These are phyloP conservation scores for Mus pahari DNA, from an alignment of 2,113 vertebrate species.

Conservation along the genomic window DNA sequence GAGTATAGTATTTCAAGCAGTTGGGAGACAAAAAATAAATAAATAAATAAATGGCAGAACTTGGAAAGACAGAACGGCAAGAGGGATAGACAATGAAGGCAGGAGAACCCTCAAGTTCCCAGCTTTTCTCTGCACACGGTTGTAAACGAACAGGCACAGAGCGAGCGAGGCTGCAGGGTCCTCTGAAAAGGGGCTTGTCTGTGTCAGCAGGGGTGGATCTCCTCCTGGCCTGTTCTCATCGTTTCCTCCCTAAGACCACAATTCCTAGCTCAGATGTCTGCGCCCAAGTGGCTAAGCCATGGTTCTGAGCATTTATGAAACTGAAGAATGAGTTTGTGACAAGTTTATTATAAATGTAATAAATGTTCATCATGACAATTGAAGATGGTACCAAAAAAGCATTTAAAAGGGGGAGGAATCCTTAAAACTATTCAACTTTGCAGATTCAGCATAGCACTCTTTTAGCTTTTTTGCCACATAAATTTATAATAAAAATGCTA, in stretches of 20 bases:
- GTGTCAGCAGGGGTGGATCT: too few species aligned
- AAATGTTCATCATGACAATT: neutral
- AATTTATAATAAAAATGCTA: neutral
- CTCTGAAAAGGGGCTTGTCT: too few species aligned
- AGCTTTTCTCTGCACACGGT: neutral
- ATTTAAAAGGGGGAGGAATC: neutral
- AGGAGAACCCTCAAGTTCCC: neutral
- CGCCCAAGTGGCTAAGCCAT: neutral
- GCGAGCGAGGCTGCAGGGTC: too few species aligned
- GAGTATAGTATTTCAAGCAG: neutral
- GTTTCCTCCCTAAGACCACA: neutral
- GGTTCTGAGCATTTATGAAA: neutral
- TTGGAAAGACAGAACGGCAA: neutral
- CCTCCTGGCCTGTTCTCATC: neutral
- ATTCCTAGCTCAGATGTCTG: neutral
- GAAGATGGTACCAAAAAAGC: neutral
- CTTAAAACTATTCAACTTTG: neutral
- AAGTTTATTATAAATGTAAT: neutral
- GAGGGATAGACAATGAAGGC: rapidly evolving
- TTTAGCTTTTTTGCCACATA: neutral
- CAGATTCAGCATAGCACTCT: neutral
- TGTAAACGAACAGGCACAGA: neutral
- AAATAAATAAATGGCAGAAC: neutral
- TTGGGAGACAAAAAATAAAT: neutral
- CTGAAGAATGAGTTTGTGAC: neutral